Evolutionary conservation across 2,113 vertebrate genomes (phyloP).

Genomic region (Perccottus glenii): DNA sequence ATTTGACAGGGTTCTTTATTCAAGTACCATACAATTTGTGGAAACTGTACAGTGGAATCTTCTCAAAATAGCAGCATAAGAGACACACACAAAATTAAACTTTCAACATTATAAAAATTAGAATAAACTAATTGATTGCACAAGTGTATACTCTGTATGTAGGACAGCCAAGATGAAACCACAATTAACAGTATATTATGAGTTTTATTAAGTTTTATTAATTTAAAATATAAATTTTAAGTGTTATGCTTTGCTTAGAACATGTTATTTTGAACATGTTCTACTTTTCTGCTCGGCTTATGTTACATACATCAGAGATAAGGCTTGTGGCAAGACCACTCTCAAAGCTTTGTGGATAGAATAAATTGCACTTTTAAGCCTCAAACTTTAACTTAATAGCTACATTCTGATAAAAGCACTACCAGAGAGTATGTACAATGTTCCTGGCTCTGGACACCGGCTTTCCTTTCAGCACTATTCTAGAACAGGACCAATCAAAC

Average conservation of each 20-base stretch:
- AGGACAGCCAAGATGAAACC: constrained; percentile 45
- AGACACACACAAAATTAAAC: constrained; percentile 37
- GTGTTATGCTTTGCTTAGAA: constrained; percentile 31
- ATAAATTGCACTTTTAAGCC: constrained; percentile 81
- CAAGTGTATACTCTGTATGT: constrained; percentile 51
- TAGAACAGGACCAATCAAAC: constrained; percentile 38
- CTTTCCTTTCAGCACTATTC: constrained; percentile 36
- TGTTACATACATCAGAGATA: constrained; percentile 65
- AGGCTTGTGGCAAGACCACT: constrained; percentile 77
- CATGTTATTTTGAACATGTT: constrained; percentile 55
- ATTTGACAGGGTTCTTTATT: constrained; percentile 20
- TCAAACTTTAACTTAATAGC: constrained; percentile 65
- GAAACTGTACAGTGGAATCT: constrained; percentile 51
- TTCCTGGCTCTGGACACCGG: constrained; percentile 64
- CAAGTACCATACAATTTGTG: constrained; percentile 42
- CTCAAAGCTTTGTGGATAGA: constrained; percentile 73
- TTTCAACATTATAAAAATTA: constrained; percentile 48
- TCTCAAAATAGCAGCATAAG: constrained; percentile 68
- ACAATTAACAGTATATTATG: constrained; percentile 49
- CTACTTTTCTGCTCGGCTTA: constrained; percentile 63
- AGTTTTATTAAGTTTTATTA: constrained; percentile 38
- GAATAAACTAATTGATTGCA: constrained; percentile 63
- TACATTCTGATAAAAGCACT: constrained; percentile 73
- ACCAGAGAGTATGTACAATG: constrained; percentile 60
- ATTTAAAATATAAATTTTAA: constrained; percentile 35